Conservation (phyloP, 2,888 invertebrate genomes). For the Drosophila planitibia region DNA sequence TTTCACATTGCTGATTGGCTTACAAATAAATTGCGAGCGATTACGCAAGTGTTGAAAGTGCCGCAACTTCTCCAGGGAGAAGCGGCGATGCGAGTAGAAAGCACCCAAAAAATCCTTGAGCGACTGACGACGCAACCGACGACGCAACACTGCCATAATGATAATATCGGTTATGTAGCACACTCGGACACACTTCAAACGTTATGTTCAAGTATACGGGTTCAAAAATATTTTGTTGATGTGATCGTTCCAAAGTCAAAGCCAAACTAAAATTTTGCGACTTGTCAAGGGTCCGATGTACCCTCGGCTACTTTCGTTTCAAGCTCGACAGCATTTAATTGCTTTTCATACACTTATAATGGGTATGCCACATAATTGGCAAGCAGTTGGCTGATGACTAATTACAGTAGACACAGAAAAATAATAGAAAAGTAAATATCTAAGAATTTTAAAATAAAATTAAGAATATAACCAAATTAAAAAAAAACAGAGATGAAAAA, state of each 20-base stretch:
- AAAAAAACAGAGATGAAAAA: background rate
- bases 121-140: slow-evolving; percentile 68
- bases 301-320: slow-evolving; percentile 64
- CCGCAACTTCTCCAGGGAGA: slow-evolving; percentile 65
- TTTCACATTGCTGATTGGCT: slow-evolving; percentile 38
- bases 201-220: slow-evolving; percentile 2
- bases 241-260: slow-evolving; percentile 59
- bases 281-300: slow-evolving; percentile 51
- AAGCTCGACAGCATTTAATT: slow-evolving; percentile 39
- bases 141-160: slow-evolving; percentile 69
- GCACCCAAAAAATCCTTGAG: slow-evolving; percentile 69
- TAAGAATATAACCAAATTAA: no score
- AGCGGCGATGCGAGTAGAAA: slow-evolving; percentile 60
- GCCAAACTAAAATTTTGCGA: slow-evolving; percentile 50
- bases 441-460: background rate
- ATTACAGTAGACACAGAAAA: no score
- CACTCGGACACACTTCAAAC: background rate
- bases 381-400: background rate
- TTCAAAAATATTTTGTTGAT: slow-evolving; percentile 19
- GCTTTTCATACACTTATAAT: slow-evolving; percentile 28
- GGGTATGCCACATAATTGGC: background rate
- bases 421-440: background rate
- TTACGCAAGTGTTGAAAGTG: slow-evolving; percentile 55
- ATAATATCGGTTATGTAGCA: background rate
- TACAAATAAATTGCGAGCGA: slow-evolving; percentile 65